These are phyloP conservation scores for Idaea dimidiata DNA, from an alignment of 2,888 invertebrate genomes.

Conservation along the genomic window DNA sequence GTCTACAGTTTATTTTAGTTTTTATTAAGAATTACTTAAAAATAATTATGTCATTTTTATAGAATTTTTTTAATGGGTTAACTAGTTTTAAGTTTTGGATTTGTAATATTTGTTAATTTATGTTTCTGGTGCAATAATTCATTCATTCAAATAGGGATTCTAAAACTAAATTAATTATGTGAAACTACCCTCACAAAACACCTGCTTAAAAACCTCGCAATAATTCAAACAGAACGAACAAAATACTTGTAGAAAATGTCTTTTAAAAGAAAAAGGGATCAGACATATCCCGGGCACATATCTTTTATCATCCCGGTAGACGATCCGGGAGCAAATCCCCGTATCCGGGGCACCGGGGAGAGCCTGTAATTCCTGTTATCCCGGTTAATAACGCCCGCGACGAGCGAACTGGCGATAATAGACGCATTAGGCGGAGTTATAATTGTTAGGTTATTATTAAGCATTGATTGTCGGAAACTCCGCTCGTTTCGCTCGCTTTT, in stretches of 20 bases:
- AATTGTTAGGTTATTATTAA: slow-evolving; percentile 64
- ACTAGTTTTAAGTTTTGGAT: no score
- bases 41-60: no score
- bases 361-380: slow-evolving; percentile 79
- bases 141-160: neutral
- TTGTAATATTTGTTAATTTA: no score
- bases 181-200: neutral
- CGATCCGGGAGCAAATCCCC: slow-evolving; percentile 77
- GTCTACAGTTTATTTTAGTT: no score
- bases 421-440: slow-evolving; percentile 67
- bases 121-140: no score
- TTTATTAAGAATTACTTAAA: no score
- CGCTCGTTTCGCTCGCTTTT: slow-evolving; percentile 34
- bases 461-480: slow-evolving; percentile 46
- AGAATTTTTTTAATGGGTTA: no score
- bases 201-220: neutral
- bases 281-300: slow-evolving; percentile 42
- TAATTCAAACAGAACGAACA: neutral
- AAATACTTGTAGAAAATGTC: slow-evolving; percentile 10
- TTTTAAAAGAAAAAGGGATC: slow-evolving; percentile 19
- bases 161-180: neutral
- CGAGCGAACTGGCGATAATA: slow-evolving; percentile 62
- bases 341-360: slow-evolving; percentile 66
- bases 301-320: slow-evolving; percentile 76
- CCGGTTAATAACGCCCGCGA: slow-evolving; percentile 75